Evolutionary conservation across 2,113 vertebrate genomes (phyloP).

Genomic region (Nesospiza acunhae): DNA sequence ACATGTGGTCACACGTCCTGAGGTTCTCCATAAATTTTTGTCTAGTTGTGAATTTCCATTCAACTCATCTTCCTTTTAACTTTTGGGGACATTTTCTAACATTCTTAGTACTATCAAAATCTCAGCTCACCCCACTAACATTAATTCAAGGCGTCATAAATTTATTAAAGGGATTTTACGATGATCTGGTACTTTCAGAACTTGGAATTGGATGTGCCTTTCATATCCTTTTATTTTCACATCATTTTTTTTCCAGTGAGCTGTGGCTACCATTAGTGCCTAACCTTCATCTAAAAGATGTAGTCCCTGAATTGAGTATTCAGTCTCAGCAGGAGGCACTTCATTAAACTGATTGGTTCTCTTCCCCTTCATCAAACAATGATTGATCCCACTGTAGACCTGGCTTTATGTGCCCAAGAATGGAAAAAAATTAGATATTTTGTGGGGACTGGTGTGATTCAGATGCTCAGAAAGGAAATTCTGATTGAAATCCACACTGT

Average conservation of each 20-base stretch:
- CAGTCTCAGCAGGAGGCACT: background rate
- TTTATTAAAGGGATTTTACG: background rate
- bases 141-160: background rate
- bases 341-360: background rate
- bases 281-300: background rate
- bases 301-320: background rate
- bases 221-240: background rate
- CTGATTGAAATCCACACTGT: background rate
- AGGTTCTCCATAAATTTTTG: background rate
- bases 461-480: background rate
- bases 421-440: background rate
- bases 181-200: background rate
- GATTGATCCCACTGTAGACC: background rate
- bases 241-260: background rate
- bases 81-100: background rate
- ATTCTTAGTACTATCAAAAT: background rate
- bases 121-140: background rate
- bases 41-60: background rate
- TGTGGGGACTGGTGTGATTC: background rate
- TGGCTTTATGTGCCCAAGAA: background rate
- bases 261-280: background rate
- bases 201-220: background rate
- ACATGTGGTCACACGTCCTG: too few relatives aligned
- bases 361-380: background rate
- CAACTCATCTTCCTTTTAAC: background rate